Conservation (phyloP, 2,113 vertebrate species). For the Micromys minutus region DNA sequence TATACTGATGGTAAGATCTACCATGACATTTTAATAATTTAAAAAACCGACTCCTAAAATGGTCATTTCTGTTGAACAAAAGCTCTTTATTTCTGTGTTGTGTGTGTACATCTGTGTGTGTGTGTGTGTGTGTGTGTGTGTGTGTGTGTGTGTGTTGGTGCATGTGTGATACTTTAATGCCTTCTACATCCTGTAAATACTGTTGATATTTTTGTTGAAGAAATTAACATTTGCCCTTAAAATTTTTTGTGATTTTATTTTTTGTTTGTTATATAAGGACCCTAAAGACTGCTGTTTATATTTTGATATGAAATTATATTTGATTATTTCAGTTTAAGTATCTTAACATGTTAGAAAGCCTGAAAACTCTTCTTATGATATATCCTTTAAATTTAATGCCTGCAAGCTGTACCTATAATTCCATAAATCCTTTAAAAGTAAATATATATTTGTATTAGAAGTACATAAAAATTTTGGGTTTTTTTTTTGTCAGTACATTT, state of each 20-base stretch:
- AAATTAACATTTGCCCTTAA: neutral
- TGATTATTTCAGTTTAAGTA: conserved; percentile 25
- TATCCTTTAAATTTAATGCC: neutral
- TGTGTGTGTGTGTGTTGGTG: neutral
- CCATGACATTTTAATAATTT: conserved; percentile 25
- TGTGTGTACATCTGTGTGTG: neutral
- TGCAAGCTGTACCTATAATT: neutral
- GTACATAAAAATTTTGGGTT: conserved; percentile 37
- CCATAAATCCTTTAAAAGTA: conserved; percentile 39
- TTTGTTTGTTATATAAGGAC: neutral
- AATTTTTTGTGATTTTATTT: conserved; percentile 36
- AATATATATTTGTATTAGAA: conserved; percentile 45
- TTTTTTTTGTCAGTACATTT: conserved; percentile 28
- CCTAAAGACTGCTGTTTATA: neutral
- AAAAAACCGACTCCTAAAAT: neutral
- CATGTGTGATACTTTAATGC: neutral
- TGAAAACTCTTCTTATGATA: neutral
- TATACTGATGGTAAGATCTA: neutral
- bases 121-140: neutral
- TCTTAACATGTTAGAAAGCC: conserved; percentile 26
- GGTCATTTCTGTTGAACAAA: conserved; percentile 10
- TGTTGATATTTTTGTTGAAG: conserved; percentile 28
- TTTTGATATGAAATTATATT: conserved; percentile 40
- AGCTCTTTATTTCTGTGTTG: neutral
- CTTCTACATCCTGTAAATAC: neutral